These are phyloP conservation scores for Rallus crepitans DNA, from an alignment of 2,797 vertebrate genomes.

Conservation along the genomic window DNA sequence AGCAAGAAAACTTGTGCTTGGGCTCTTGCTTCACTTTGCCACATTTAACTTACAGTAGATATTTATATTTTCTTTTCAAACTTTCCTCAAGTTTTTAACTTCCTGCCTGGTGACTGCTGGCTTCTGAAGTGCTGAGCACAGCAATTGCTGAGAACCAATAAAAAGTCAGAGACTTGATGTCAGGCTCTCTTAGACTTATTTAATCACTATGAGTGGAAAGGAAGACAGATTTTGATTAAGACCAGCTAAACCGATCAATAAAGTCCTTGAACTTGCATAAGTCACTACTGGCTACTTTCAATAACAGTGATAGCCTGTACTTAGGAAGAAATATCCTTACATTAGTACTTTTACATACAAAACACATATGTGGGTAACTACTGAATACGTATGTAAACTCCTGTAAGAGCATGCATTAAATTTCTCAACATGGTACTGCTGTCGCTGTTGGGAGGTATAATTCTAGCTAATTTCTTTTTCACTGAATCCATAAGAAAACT, in stretches of 20 bases:
- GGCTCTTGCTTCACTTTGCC: background rate
- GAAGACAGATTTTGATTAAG: constrained; percentile 89
- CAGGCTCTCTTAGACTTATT: constrained; percentile 83
- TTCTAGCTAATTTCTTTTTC: background rate
- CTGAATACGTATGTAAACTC: constrained; percentile 36
- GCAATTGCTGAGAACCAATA: constrained; percentile 75
- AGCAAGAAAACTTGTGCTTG: background rate
- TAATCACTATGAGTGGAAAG: constrained; percentile 90
- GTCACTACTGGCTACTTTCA: constrained; percentile 82
- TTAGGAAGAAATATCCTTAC: constrained; percentile 69
- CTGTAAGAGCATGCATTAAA: background rate
- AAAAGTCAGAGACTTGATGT: constrained; percentile 81
- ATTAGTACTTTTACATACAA: background rate
- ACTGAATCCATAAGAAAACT: background rate
- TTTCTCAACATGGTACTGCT: background rate
- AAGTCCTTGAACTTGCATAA: constrained; percentile 92
- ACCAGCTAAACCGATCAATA: constrained; percentile 87
- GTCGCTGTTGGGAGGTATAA: background rate
- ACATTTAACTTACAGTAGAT: background rate
- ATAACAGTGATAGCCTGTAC: constrained; percentile 78
- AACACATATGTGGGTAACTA: constrained; percentile 51
- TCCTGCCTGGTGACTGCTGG: constrained; percentile 28
- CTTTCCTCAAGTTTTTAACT: constrained; percentile 41
- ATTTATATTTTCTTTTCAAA: background rate
- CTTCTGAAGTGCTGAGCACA: constrained; percentile 76